Conservation (phyloP, 2,113 vertebrate genomes). For the Barnardius zonarius region DNA sequence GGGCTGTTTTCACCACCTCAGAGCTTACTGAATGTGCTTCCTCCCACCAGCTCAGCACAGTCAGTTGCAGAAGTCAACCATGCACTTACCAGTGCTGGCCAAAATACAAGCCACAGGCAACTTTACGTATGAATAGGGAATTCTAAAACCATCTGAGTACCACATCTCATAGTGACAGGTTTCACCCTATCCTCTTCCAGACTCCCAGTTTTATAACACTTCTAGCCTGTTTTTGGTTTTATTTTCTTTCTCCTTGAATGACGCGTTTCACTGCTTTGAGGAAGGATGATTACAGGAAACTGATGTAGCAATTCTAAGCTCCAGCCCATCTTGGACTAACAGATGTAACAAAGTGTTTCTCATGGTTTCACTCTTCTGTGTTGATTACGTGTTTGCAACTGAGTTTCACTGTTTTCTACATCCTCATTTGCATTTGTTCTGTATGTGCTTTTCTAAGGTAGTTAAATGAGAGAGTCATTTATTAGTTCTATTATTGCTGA, state of each 20-base stretch:
- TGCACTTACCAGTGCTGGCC: not conserved
- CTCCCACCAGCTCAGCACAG: not conserved
- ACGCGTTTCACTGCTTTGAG: not conserved
- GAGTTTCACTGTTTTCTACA: not conserved
- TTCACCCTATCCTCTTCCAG: not conserved
- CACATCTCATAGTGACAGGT: not conserved
- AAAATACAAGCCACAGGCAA: not conserved
- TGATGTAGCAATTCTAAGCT: not conserved
- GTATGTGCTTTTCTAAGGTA: not conserved
- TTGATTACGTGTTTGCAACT: not conserved
- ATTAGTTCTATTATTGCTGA: not conserved
- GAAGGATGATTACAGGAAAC: not conserved
- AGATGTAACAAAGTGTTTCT: not conserved
- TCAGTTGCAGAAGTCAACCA: not conserved
- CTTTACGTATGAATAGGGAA: not conserved
- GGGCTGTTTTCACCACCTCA: not conserved
- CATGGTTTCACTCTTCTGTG: not conserved
- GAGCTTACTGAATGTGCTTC: not conserved
- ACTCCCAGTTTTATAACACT: not conserved
- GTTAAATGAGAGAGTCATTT: not conserved
- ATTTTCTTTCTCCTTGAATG: not conserved
- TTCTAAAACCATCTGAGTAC: not conserved
- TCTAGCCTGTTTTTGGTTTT: not conserved
- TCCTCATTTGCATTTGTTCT: not conserved
- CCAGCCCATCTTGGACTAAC: not conserved